phyloP scores from a whole-genome alignment of 2,888 invertebrate genomes.

The Yponomeuta malinellus region DNA sequence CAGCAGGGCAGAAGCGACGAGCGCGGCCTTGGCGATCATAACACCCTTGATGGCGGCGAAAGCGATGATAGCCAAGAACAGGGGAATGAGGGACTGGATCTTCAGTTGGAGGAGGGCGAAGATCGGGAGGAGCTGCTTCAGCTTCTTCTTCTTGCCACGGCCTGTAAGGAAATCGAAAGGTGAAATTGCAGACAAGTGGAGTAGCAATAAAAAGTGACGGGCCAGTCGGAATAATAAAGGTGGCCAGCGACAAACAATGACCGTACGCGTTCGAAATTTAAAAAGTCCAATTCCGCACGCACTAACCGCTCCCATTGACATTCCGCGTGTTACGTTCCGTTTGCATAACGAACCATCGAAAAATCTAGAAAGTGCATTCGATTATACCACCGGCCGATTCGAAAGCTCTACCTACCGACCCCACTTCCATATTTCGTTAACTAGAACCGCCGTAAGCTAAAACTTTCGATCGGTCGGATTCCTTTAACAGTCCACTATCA shows the following conservation, averaged over 20 bases:
- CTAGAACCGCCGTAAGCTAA: conserved; percentile 56
- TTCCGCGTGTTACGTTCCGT: conserved; percentile 64
- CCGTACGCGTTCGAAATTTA: conserved; percentile 11
- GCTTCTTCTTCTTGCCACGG: conserved; percentile 87
- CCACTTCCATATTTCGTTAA: conserved; percentile 61
- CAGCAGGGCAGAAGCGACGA: conserved; percentile 84
- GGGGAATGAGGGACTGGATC: conserved; percentile 84
- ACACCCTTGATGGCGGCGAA: conserved; percentile 90
- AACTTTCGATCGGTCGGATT: conserved; percentile 61
- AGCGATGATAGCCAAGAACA: conserved; percentile 84
- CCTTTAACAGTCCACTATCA: conserved; percentile 44
- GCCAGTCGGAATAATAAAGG: conserved; percentile 7
- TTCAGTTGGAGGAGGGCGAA: conserved; percentile 86
- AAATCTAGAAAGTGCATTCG: conserved; percentile 67
- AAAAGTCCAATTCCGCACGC: conserved; percentile 16
- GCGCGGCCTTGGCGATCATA: conserved; percentile 87
- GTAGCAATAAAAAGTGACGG: not conserved
- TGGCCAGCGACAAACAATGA: conserved; percentile 5
- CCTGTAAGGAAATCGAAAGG: conserved; percentile 59
- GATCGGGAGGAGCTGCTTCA: conserved; percentile 85
- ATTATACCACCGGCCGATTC: conserved; percentile 41
- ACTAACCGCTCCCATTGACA: conserved; percentile 57
- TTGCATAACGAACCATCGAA: conserved; percentile 61
- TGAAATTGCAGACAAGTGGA: not conserved
- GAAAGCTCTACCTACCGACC: conserved; percentile 52